Conservation (phyloP, 2,797 vertebrate species). For the Carapus acus region DNA sequence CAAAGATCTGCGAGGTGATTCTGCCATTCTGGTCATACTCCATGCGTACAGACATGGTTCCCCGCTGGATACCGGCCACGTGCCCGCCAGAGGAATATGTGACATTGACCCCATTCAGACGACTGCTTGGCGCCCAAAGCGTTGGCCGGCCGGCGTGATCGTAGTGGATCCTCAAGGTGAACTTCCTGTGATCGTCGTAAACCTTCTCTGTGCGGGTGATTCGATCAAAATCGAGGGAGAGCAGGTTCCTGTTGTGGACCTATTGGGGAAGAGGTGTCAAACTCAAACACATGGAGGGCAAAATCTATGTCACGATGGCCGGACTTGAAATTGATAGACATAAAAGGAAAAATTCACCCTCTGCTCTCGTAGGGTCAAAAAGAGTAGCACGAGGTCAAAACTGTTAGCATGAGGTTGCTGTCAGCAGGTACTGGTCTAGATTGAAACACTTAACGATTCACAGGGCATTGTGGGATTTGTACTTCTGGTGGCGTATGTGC, state of each 20-base stretch:
- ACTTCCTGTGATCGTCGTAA: conserved; percentile 98
- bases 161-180: conserved; percentile 92
- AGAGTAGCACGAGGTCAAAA: no score
- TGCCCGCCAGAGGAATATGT: conserved; percentile 91
- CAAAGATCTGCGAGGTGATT: conserved; percentile 91
- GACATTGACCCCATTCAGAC: conserved; percentile 93
- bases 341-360: no score
- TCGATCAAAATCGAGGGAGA: conserved; percentile 95
- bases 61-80: conserved; percentile 92
- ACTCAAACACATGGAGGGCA: no score
- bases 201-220: conserved; percentile 98
- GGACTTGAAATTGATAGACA: no score
- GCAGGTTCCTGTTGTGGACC: conserved; percentile 96
- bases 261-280: conserved; percentile 34
- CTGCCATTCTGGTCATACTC: conserved; percentile 92
- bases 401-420: no score
- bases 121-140: conserved; percentile 96
- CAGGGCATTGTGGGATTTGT: no score
- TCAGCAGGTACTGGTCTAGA: no score
- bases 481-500: no score
- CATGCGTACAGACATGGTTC: conserved; percentile 98
- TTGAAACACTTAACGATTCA: no score
- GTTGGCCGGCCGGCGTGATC: conserved; percentile 92
- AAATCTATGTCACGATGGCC: no score
- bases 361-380: no score